Evolutionary conservation across 92 coral and sea anemone species (phyloP), one percentile per base, ranked within the genome.

Genomic region (Virgularia gustaviana): DNA sequence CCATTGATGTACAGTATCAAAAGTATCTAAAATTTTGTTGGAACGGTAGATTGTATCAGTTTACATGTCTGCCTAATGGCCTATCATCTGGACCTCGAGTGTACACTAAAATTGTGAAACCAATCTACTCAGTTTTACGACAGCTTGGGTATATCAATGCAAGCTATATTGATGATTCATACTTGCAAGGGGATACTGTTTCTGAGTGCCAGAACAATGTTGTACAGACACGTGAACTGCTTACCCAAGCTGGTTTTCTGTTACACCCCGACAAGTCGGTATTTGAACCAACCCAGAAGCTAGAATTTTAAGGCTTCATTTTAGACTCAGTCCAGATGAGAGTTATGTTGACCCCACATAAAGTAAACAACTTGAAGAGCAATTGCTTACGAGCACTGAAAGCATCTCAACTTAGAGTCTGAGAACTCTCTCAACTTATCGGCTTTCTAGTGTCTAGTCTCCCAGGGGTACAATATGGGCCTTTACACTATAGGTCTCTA

Each of bases 391-490:
- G 29, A 23, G 23, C 16, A 13, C 61, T 54, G 23, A 54, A 54
- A 23, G 32, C 23, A 4, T 35, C 61, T 3, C 8, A 54, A 35
- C 61, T 54, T 54, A 54, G 54, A 45, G 57, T 75, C 12, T 37
- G 82, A 56, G 71, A 76, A 42, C 68, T 75, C 41, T 32, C 82
- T 47, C 81, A 39, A 13, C 75, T 81, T 29, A 72, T 72, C 33
- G 85, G 85, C 15, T 45, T 64, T 36, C 62, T 75, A 35, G 77
- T 81, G 36, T 81, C 82, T 52, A 39, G 68, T 19, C 34, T 81
- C 39, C 76, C 85, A 49, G 81, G 82, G 34, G 85, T 65, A 64
- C 70, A 75, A 54, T 75, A 75, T 81, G 85, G 85, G 34, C 82
- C 85, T 19, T 54, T 74, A 28, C 67, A 20, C 24, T 74, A 74